These are phyloP conservation scores for Mellivora capensis DNA, from an alignment of 2,113 vertebrate genomes.

Conservation along the genomic window DNA sequence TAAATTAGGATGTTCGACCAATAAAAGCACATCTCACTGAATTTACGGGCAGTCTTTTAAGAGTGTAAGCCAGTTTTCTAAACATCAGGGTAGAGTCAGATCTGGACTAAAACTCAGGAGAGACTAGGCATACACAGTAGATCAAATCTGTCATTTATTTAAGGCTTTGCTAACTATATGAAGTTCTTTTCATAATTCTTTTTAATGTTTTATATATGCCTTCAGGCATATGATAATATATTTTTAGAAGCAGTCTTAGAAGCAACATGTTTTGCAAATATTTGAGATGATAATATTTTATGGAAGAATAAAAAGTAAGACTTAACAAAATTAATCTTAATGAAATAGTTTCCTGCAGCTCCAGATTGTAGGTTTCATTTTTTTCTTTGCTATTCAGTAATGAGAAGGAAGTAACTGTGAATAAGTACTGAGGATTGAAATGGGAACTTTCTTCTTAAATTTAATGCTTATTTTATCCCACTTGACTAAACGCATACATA, in stretches of 20 bases:
- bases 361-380: not conserved
- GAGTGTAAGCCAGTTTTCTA: not conserved
- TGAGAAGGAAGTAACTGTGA: constrained; percentile 8
- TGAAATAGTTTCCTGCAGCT: constrained; percentile 35
- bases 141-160: not conserved
- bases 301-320: not conserved
- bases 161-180: not conserved
- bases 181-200: not conserved
- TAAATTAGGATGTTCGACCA: not conserved
- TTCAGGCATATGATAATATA: not conserved
- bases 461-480: constrained; percentile 29
- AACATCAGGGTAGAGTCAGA: not conserved
- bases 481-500: not conserved
- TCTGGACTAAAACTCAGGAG: not conserved
- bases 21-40: not conserved
- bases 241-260: not conserved
- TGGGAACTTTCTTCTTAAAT: constrained; percentile 39
- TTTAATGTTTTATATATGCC: not conserved
- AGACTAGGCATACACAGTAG: not conserved
- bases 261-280: constrained; percentile 24
- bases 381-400: constrained; percentile 31
- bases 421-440: not conserved
- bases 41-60: not conserved
- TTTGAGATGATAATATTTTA: constrained; percentile 25
- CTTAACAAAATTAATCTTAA: not conserved